Evolutionary conservation across 2,797 vertebrate species (phyloP).

Genomic region (Mareca strepera): DNA sequence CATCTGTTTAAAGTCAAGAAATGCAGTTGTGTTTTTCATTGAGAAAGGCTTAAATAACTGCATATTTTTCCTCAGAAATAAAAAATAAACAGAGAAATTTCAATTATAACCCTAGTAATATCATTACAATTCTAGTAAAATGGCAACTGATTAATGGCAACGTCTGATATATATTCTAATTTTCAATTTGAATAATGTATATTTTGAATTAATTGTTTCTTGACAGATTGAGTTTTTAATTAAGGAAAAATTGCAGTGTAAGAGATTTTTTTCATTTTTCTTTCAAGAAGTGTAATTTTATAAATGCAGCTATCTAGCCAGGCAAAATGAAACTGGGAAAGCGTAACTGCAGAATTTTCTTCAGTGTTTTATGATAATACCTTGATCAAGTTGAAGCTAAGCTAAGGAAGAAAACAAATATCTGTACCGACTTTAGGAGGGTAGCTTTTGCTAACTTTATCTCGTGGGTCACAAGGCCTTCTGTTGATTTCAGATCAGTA

Average conservation of each 20-base stretch:
- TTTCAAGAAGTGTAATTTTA: neutral
- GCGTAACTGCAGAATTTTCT: neutral
- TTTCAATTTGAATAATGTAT: conserved; percentile 14
- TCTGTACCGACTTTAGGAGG: neutral
- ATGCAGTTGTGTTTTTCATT: neutral
- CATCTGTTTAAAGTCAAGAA: neutral
- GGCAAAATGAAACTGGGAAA: conserved; percentile 15
- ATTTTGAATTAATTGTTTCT: conserved; percentile 1
- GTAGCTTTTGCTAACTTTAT: neutral
- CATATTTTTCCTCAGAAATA: neutral
- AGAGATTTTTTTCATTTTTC: conserved; percentile 5
- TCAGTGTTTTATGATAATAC: neutral
- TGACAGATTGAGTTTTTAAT: conserved; percentile 48
- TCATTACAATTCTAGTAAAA: neutral
- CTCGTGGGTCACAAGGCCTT: neutral
- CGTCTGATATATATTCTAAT: neutral
- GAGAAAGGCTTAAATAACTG: neutral
- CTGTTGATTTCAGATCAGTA: neutral
- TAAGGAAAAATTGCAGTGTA: conserved; percentile 17
- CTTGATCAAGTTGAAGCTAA: neutral
- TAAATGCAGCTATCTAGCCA: neutral
- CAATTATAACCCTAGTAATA: neutral
- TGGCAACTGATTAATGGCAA: neutral
- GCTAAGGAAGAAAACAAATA: neutral
- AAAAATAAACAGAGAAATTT: neutral